Base-by-base conservation (phyloP, 2,113 vertebrate genomes). In the Dasyprocta punctata region DNA sequence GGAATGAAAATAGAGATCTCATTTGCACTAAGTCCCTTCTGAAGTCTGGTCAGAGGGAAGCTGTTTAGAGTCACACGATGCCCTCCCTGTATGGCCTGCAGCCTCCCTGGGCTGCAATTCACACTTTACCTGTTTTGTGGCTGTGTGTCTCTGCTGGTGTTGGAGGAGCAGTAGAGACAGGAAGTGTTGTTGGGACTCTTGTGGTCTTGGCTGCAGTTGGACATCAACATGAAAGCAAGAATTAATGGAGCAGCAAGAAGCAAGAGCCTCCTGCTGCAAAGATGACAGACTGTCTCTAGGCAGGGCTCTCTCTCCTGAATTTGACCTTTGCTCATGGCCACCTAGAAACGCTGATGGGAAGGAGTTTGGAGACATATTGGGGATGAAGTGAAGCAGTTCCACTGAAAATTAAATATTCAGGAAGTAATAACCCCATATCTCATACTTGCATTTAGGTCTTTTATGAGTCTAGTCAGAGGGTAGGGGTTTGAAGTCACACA, bases 91-190 rank as follows among this genome's bases (percentile, higher is more conserved):
- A 4, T 47, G 22, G 5, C 52, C 28, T 49, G 52, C 4, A 52
- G 14, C 47, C 28, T 16, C 47, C 28, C 44, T 4, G 7, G n/a
- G 11, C 24, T 47, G 20, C 41, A 75, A 28, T 14, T 44, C 41
- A 44, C 22, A 75, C 3, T 94, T 96, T 90, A 97, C 96, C 96
- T 97, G 86, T 38, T 4, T 36, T 49, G 77, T 54, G 19, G 12
- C 28, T 94, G 56, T 47, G 3, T 0, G 7, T 90, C 3, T 41
- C 24, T 47, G 41, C 4, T 88, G 89, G 38, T 5, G 0, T 83
- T 77, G 83, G 47, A 63, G 28, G 44, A 54, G 47, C 8, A 73
- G 69, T 60, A 28, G 56, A 85, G 28, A 38, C 69, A 71, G 1
- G 9, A 75, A 33, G 22, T 26, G 73, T 10, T 14, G 38, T 26